Conservation (phyloP, 2,113 vertebrate genomes). For the Erpornis zantholeuca region DNA sequence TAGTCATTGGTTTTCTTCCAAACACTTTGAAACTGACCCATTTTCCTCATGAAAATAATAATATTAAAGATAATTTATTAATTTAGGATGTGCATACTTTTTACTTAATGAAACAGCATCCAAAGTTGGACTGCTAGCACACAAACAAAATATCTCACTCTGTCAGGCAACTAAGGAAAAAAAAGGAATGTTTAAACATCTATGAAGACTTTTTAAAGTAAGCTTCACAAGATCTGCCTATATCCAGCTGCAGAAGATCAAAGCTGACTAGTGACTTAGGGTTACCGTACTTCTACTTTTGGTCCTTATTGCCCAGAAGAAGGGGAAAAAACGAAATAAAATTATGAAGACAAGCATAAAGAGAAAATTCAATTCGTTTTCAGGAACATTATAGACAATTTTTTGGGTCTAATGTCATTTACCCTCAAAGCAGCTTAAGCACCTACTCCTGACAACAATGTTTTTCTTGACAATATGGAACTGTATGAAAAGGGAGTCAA, state of each 20-base stretch:
- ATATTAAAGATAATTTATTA: neutral
- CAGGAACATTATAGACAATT: neutral
- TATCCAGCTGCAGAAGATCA: neutral
- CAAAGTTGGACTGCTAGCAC: neutral
- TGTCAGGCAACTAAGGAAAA: neutral
- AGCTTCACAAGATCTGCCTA: neutral
- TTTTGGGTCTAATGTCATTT: neutral
- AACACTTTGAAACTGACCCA: neutral
- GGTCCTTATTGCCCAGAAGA: neutral
- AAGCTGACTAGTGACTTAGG: neutral
- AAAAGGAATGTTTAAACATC: neutral
- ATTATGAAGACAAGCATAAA: neutral
- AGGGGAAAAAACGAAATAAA: neutral
- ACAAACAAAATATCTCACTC: neutral
- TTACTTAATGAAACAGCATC: neutral
- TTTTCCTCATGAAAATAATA: neutral
- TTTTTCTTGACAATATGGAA: neutral
- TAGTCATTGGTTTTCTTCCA: neutral
- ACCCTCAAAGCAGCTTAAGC: neutral
- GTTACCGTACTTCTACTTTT: neutral
- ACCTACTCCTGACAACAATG: rapidly evolving
- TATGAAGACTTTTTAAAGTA: neutral
- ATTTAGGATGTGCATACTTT: neutral
- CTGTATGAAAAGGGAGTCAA: neutral
- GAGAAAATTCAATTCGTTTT: neutral